Base-by-base conservation (phyloP, 2,113 vertebrate genomes). In the Microcebus tavaratra region DNA sequence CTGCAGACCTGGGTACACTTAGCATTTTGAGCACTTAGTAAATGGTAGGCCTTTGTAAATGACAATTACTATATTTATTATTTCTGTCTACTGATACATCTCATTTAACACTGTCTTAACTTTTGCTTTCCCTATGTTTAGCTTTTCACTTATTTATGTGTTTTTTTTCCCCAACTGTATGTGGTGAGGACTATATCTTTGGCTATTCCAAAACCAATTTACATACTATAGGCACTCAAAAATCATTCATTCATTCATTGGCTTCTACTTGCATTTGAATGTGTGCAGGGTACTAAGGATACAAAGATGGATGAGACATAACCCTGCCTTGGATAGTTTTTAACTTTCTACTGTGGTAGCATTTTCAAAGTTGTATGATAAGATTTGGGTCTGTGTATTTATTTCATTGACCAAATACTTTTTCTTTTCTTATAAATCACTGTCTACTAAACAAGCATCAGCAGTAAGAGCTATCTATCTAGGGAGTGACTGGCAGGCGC, bases 401-500 rank as follows among this genome's bases (percentile, higher is more conserved):
- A 39, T 12, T 91, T 92, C 31, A 21, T n/a, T 81, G 27, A 29
- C 48, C 53, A 76, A 57, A 73, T 59, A 18, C 15, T 79, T 39
- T 85, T 85, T 53, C 6, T 76, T 93, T 94, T 94, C 78, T 91
- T 88, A 65, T 39, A 84, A 90, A 90, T 84, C 27, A 68, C 31
- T 89, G 27, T 61, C 68, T 59, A 15, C 15, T 65, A 91, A 82
- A 78, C 5, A 85, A 76, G 34, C 1, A 0, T 63, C 27, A 27
- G 48, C 78, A 84, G 4, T 50, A 85, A 87, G 55, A 91, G 10
- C 57, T 80, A 48, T 78, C 18, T 34, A 59, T 78, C 14, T 34
- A 59, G 63, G 9, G n/a, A 53, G 27, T 50, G 45, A 86, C 50
- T 73, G 34, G 9, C 23, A 48, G 27, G 34, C 23, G 34, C 76